Evolutionary conservation across 1,140 invertebrate genomes (phyloP), one percentile per base, ranked within the genome.

Genomic region (Arctopsyche grandis): DNA sequence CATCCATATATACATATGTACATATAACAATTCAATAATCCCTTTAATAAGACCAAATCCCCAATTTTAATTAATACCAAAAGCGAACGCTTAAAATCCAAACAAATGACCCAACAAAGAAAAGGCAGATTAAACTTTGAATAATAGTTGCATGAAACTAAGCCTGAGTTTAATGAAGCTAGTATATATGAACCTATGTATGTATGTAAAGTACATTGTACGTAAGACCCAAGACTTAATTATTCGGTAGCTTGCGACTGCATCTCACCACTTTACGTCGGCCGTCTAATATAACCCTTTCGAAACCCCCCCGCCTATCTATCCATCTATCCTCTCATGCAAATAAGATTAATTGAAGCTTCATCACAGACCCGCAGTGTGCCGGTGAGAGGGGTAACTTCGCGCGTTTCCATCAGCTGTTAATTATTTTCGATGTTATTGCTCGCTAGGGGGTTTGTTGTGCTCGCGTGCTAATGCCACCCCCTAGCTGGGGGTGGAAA

Each of bases 281-380:
- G 52, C 46, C 46, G 71, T 24, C 46, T 26, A 74, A 74, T 74
- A 48, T 52, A 52, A 52, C 48, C 48, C 12, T 12, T 52, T 52
- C 3, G 48, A 3, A 52, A 52, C 48, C 48, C 48, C 16, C n/a
- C n/a, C 44, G 12, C 44, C 12, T 5, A 46, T 5, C 44, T 38
- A 16, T 52, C 48, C 10, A 52, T 16, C 48, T 52, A 38, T 38
- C 29, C 29, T 38, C 29, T 52, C 48, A 66, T 66, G 63, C 24
- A 66, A 66, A 66, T 66, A 66, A 26, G 63, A 66, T 66, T 66
- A 66, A 66, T 66, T 14, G 58, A 22, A 22, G 58, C 58, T n/a
- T 22, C 9, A 24, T 66, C 22, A 12, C 5, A 29, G 63, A 9
- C 22, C 26, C 21, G 19, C 9, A 5, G 58, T 19, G 10, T 60